phyloP scores from a whole-genome alignment of 2,113 vertebrate genomes.

The Chaetodon trifascialis region DNA sequence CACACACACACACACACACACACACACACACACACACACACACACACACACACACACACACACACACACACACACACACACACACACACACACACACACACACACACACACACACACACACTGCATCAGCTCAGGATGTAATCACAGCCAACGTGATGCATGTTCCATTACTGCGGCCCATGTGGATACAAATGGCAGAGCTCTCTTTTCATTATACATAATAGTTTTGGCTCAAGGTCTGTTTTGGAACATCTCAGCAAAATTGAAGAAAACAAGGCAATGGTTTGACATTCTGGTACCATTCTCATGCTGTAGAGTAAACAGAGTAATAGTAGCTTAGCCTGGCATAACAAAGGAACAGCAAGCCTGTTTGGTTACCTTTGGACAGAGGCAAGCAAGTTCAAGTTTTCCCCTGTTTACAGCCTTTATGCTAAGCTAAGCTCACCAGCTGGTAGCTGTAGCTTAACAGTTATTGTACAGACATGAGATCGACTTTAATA shows the following conservation, averaged over 20 bases:
- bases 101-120: conserved; percentile 17
- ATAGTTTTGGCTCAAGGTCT: conserved; percentile 28
- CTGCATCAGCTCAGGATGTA: conserved; percentile 36
- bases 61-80: conserved; percentile 17
- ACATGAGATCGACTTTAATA: no score
- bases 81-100: conserved; percentile 21
- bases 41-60: conserved; percentile 18
- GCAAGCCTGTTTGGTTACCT: not conserved
- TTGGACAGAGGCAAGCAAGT: not conserved
- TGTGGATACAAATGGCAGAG: not conserved
- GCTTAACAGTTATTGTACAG: not conserved
- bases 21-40: conserved; percentile 21
- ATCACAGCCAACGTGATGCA: conserved; percentile 31
- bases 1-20: conserved; percentile 16
- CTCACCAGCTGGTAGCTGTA: not conserved
- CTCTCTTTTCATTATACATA: not conserved
- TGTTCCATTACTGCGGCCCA: conserved; percentile 6
- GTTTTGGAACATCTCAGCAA: conserved; percentile 21
- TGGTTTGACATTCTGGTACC: not conserved
- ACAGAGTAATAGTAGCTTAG: not conserved
- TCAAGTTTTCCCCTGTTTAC: no score
- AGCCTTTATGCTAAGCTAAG: not conserved
- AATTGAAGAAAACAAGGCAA: not conserved
- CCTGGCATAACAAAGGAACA: not conserved
- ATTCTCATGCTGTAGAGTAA: not conserved